Percentiles rank a stretch among this genome's conserved stretches.
phyloP scores from a whole-genome alignment of 2,888 invertebrate species.

The Lydus trimaculatus region DNA sequence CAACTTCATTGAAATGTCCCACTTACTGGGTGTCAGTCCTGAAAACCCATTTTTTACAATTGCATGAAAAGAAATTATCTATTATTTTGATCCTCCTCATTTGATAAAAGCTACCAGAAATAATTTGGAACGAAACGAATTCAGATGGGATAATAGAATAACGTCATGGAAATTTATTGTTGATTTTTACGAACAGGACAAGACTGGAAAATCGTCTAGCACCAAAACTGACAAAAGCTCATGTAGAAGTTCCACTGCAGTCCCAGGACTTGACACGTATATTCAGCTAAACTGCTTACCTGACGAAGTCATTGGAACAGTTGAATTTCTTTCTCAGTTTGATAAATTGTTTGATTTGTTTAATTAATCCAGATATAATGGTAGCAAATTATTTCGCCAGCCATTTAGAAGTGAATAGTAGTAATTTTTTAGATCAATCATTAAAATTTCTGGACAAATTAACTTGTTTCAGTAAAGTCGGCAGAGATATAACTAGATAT shows the following conservation, averaged over 20 bases:
- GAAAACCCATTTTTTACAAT: constrained; percentile 23
- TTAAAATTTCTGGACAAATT: constrained; percentile 28
- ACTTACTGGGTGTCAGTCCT: constrained; percentile 16
- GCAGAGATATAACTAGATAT: constrained; percentile 33
- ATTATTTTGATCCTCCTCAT: constrained; percentile 28
- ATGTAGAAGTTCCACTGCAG: constrained; percentile 37
- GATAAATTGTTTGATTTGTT: constrained; percentile 41
- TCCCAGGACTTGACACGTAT: constrained; percentile 34
- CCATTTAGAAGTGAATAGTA: constrained; percentile 26
- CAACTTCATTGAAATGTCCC: constrained; percentile 14
- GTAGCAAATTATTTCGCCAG: constrained; percentile 19
- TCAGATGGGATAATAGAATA: constrained; percentile 20
- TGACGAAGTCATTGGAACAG: constrained; percentile 26
- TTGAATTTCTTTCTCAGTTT: constrained; percentile 33
- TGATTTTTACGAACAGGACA: constrained; percentile 35
- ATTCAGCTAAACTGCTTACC: constrained; percentile 32
- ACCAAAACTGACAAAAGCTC: constrained; percentile 35
- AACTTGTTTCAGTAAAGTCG: constrained; percentile 25
- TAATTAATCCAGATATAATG: constrained; percentile 31
- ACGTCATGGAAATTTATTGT: constrained; percentile 31
- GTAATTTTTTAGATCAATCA: constrained; percentile 35
- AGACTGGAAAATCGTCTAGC: constrained; percentile 24
- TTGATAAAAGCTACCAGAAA: constrained; percentile 30
- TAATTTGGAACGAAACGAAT: constrained; percentile 32
- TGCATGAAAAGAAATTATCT: constrained; percentile 17